These are phyloP conservation scores for Dicranocentrus wangi DNA, from an alignment of 2,888 invertebrate species.

Conservation along the genomic window DNA sequence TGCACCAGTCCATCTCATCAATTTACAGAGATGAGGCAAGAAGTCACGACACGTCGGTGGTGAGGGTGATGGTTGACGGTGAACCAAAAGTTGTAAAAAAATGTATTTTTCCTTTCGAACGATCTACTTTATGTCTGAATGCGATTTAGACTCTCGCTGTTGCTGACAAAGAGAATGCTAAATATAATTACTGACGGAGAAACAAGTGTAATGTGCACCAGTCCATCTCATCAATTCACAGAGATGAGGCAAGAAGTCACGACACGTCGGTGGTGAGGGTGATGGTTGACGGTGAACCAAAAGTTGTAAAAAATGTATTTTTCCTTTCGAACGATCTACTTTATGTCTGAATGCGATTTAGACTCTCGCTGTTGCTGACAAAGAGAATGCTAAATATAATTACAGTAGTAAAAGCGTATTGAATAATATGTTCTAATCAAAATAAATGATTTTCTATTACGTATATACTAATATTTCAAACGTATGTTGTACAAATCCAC, in stretches of 20 bases:
- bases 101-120: no score
- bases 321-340: no score
- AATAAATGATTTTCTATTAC: neutral
- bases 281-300: neutral
- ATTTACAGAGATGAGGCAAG: slow-evolving; percentile 2
- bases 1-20: slow-evolving; percentile 1
- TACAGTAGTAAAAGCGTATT: no score
- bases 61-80: neutral
- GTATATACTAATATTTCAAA: no score
- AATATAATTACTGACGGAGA: no score
- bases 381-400: no score
- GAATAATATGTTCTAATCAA: neutral
- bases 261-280: neutral
- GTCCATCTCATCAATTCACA: slow-evolving; percentile 2
- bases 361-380: no score
- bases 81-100: slow-evolving; percentile 17
- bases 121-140: no score
- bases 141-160: no score
- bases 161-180: no score
- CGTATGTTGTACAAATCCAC: no score
- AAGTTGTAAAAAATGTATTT: neutral
- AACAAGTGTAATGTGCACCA: neutral
- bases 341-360: no score
- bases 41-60: neutral
- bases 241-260: neutral